phyloP scores from a whole-genome alignment of 2,888 invertebrate genomes.

The Dicycla oo region DNA sequence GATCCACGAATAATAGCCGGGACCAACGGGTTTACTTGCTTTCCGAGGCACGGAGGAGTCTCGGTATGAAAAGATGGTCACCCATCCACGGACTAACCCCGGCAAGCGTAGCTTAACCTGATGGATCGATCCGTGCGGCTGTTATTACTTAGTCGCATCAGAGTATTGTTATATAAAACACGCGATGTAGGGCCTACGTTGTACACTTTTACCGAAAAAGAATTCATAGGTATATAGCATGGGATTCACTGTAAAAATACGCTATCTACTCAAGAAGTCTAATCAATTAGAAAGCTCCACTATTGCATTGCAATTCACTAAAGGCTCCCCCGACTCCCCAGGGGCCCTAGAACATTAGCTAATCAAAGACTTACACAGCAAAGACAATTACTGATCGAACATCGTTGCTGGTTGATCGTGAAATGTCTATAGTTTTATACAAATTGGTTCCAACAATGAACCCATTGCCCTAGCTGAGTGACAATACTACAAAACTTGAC shows the following conservation, averaged over 20 bases:
- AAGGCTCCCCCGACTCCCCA: neutral
- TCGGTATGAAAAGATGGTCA: too few species aligned
- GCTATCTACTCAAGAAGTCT: neutral
- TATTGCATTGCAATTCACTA: neutral
- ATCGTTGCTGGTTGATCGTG: neutral
- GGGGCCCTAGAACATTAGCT: conserved; percentile 7
- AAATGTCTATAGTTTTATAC: neutral
- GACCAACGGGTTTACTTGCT: too few species aligned
- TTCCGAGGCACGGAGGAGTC: too few species aligned
- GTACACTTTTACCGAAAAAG: too few species aligned
- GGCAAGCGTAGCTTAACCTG: too few species aligned
- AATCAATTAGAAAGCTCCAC: neutral
- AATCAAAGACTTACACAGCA: conserved; percentile 15
- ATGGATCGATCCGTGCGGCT: too few species aligned
- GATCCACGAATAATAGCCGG: too few species aligned
- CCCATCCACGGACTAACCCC: too few species aligned
- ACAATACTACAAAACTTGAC: neutral
- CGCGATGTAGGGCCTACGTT: neutral
- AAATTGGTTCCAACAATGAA: conserved; percentile 13
- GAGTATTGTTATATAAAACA: neutral
- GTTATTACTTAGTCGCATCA: too few species aligned
- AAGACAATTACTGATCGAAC: conserved; percentile 29
- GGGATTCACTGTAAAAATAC: neutral
- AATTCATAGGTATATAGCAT: neutral
- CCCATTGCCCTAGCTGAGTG: neutral